Evolutionary conservation across 1,140 invertebrate genomes (phyloP), one percentile per base, ranked within the genome.

Genomic region (Aphis gossypii): DNA sequence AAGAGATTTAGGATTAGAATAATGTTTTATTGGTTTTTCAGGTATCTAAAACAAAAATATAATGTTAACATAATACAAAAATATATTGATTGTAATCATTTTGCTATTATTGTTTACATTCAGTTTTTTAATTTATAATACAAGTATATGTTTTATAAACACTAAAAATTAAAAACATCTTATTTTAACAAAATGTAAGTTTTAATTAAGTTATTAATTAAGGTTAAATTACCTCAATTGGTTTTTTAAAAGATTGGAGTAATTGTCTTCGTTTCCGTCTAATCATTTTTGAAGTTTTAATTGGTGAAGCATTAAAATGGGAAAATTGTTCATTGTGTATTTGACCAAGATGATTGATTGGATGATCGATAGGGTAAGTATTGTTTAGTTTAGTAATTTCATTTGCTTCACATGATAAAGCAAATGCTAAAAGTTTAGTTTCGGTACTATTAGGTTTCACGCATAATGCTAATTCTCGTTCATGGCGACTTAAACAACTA

Each of bases 351-450:
- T 94, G 46, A 88, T 94, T 94, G 7, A 94, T 94, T 38, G 94
- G 94, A 94, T 94, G 94, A 93, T 92, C 92, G 46, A 44, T 23
- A n/a, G 68, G 94, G 51, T 23, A 41, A 25, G 23, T 35, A 60
- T 51, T 2, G 3, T 89, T 41, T 35, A 25, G 2, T 82, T 86
- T 60, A 48, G 23, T 23, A 38, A 25, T 82, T 88, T 82, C 41
- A 41, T 56, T 25, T 44, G 68, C n/a, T 46, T 94, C 92, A 89
- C 90, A 93, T 14, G 82, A 89, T 44, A 94, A 90, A 41, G 94
- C 94, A 93, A 94, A 94, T 84, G 93, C n/a, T 51, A 94, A 93
- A n/a, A 94, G 86, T 92, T 93, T 94, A 25, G 94, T 94, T 94
- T 94, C 94, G 23, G 82, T 86, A 93, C 94, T 94, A 84, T 94